Evolutionary conservation across 2,797 vertebrate genomes (phyloP).

Genomic region (Leontopithecus rosalia): DNA sequence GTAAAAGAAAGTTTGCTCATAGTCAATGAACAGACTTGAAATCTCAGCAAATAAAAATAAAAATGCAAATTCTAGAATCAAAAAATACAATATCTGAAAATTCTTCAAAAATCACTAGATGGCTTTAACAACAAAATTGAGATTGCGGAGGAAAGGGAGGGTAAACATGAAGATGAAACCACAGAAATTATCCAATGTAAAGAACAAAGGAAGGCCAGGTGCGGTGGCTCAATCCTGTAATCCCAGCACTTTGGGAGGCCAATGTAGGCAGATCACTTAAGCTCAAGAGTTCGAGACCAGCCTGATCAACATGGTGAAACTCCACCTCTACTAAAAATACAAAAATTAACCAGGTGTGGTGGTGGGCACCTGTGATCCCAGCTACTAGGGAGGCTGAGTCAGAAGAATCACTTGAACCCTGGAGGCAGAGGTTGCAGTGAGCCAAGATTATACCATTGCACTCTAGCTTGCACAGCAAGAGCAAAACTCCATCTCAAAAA

Average conservation of each 20-base stretch:
- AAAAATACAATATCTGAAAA: not conserved
- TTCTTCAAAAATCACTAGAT: not conserved
- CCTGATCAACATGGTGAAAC: not conserved
- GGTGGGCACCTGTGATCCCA: rapidly evolving
- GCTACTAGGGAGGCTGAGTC: not conserved
- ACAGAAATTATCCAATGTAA: not conserved
- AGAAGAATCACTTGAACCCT: not conserved
- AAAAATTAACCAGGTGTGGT: not conserved
- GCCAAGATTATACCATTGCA: not conserved
- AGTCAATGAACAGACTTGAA: not conserved
- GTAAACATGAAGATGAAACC: not conserved
- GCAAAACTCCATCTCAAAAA: not conserved
- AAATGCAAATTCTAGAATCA: not conserved
- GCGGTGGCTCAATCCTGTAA: not conserved
- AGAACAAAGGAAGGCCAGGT: not conserved
- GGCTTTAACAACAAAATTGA: not conserved
- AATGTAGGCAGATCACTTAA: not conserved
- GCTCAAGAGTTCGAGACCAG: not conserved
- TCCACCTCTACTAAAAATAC: not conserved
- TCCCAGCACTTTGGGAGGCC: not conserved
- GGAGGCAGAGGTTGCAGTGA: not conserved
- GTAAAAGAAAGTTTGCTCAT: not conserved
- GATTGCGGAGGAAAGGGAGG: not conserved
- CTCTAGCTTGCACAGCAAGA: not conserved
- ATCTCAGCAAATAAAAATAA: not conserved